Percentiles rank a stretch among this genome's conserved stretches.
These are phyloP conservation scores for Oryzias woworae DNA, from an alignment of 2,113 vertebrate species.

Conservation along the genomic window DNA sequence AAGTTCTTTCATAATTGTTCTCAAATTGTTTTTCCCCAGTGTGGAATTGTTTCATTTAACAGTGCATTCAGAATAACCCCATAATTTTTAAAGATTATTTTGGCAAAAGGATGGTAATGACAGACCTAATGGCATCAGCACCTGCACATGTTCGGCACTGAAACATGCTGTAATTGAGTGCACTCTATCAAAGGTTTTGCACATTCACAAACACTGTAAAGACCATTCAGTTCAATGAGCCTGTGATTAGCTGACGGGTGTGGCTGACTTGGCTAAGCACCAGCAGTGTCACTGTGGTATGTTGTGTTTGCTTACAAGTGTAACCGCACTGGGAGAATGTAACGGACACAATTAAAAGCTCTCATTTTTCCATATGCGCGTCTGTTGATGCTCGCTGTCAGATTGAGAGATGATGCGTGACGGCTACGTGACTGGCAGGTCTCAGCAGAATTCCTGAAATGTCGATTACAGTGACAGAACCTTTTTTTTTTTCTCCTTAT, in stretches of 20 bases:
- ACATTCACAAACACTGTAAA: constrained; percentile 4
- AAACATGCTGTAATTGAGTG: not conserved
- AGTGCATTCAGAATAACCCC: constrained; percentile 31
- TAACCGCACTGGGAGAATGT: constrained; percentile 48
- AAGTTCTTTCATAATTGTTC: too few species aligned
- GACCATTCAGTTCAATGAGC: constrained; percentile 29
- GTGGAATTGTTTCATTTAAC: constrained; percentile 6
- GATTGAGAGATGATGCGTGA: constrained; percentile 39
- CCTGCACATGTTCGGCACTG: not conserved
- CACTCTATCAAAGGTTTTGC: constrained; percentile 22
- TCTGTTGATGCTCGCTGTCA: constrained; percentile 51
- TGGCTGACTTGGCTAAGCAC: constrained; percentile 43
- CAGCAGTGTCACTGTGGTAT: constrained; percentile 65
- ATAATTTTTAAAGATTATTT: not conserved
- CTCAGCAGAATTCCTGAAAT: constrained; percentile 44
- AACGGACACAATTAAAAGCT: constrained; percentile 58
- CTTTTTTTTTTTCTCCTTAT: not conserved
- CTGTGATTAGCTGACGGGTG: constrained; percentile 20
- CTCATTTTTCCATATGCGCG: constrained; percentile 41
- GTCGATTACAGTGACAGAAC: constrained; percentile 16
- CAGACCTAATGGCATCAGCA: not conserved
- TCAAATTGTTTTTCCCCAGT: not conserved
- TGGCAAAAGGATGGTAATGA: not conserved
- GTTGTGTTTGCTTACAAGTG: constrained; percentile 61
- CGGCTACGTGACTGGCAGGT: constrained; percentile 46